Base-by-base conservation (phyloP, 2,797 vertebrate species). In the Cheirogaleus major region DNA sequence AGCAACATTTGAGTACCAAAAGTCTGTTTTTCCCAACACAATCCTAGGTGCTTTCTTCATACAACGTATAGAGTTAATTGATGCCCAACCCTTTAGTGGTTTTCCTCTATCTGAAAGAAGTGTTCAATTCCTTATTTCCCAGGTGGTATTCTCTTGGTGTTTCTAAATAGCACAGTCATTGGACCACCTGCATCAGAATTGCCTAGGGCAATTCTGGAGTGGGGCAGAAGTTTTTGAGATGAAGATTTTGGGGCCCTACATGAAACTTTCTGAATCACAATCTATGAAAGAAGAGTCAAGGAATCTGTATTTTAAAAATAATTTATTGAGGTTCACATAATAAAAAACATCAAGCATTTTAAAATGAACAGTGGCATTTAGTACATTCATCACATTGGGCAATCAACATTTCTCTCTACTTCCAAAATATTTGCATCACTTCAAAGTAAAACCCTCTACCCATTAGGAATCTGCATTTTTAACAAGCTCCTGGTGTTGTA, bases 61-160 rank as follows among this genome's bases (percentile, higher is more conserved):
- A 97, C n/a, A 98, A 95, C 81, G 96, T 96, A 97, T 87, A 95
- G 95, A 98, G 93, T 96, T 97, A 96, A 97, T 78, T 93, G 96
- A 88, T 97, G 97, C 94, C 97, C 92, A 92, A 57, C 83, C 97
- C 88, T 86, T 98, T 97, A 96, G 97, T 97, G 97, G 97, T 96
- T 97, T 97, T 98, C 97, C 22, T 88, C 17, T 75, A 13, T 38
- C 57, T 32, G 67, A 97, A 96, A 89, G 98, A 98, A 96, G 89
- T 97, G 76, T 96, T 95, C 97, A 97, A 97, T 97, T 96, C 94
- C 41, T 98, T 98, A 97, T 96, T 98, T 98, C 96, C 93, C 80
- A 92, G 86, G 95, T 95, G 96, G 87, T 96, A 84, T 95, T 98
- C 90, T 98, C 97, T 97, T 97, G 91, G 91, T 65, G 13, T 67